Conservation (phyloP, 2,797 vertebrate species). For the Decapterus maruadsi region DNA sequence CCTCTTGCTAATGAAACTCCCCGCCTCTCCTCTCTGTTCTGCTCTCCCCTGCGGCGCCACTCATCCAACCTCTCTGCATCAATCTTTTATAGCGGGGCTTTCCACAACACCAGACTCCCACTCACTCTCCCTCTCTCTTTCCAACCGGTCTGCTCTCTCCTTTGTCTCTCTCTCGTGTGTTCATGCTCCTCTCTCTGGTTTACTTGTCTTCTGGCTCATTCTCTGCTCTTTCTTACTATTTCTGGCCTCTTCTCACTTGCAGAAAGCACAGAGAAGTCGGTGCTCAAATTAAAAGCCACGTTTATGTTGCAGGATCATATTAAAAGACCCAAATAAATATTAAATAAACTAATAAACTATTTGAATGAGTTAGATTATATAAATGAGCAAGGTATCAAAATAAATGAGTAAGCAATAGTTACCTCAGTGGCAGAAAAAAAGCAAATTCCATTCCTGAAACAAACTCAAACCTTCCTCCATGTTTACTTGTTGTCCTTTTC, state of each 20-base stretch:
- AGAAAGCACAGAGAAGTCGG: not conserved
- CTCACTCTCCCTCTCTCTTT: conserved; percentile 10
- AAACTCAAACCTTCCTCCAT: not conserved
- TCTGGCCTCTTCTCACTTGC: not conserved
- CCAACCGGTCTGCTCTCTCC: not conserved
- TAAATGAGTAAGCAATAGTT: no score
- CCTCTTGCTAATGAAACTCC: conserved; percentile 43
- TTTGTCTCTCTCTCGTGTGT: not conserved
- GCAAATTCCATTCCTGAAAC: no score
- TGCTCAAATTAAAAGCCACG: no score
- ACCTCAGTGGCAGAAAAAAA: no score
- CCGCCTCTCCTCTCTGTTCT: conserved; percentile 20
- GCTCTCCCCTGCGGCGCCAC: conserved; percentile 32
- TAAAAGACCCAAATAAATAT: not conserved
- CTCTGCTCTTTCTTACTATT: conserved; percentile 17
- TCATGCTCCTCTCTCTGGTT: not conserved
- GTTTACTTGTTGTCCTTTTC: not conserved
- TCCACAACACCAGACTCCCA: conserved; percentile 37
- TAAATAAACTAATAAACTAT: not conserved
- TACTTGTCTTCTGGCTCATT: not conserved
- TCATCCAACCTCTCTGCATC: conserved; percentile 53
- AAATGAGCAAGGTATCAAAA: no score
- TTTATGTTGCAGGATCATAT: no score
- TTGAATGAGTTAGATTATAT: not conserved
- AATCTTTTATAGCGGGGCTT: conserved; percentile 53